Conservation (phyloP, 2,113 vertebrate species). For the Madoqua kirkii region DNA sequence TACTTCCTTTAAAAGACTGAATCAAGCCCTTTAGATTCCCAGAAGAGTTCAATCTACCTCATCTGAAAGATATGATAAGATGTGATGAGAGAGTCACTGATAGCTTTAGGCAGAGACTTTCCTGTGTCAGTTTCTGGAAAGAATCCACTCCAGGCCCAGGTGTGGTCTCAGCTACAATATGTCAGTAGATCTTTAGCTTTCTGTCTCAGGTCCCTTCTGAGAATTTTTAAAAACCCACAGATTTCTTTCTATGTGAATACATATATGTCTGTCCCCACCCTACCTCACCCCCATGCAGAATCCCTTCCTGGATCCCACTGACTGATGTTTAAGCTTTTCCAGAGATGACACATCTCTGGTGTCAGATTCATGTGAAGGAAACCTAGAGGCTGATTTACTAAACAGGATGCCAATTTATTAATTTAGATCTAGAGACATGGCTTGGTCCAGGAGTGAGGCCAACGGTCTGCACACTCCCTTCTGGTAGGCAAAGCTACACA, state of each 20-base stretch:
- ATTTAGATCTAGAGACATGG: constrained; percentile 18
- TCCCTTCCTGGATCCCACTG: background rate
- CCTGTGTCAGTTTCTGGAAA: background rate
- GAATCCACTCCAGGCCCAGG: background rate
- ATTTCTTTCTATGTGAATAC: background rate
- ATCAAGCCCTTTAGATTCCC: background rate
- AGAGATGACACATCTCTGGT: background rate
- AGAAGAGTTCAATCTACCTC: background rate
- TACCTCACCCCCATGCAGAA: background rate
- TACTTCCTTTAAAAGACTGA: background rate
- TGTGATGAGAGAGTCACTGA: background rate
- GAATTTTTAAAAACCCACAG: background rate
- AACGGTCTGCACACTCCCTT: constrained; percentile 45
- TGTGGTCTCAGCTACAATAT: background rate
- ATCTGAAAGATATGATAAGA: background rate
- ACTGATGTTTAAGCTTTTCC: background rate
- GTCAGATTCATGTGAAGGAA: constrained; percentile 5
- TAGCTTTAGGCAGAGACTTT: background rate
- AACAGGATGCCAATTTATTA: constrained; percentile 35
- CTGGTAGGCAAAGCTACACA: constrained; percentile 38
- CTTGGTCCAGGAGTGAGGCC: constrained; percentile 46
- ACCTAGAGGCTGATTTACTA: background rate
- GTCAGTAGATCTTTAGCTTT: background rate
- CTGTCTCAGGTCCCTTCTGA: background rate
- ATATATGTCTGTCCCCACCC: too few relatives aligned